Evolutionary conservation across 92 coral and sea anemone species (phyloP).

Genomic region (Plumapathes pennacea): DNA sequence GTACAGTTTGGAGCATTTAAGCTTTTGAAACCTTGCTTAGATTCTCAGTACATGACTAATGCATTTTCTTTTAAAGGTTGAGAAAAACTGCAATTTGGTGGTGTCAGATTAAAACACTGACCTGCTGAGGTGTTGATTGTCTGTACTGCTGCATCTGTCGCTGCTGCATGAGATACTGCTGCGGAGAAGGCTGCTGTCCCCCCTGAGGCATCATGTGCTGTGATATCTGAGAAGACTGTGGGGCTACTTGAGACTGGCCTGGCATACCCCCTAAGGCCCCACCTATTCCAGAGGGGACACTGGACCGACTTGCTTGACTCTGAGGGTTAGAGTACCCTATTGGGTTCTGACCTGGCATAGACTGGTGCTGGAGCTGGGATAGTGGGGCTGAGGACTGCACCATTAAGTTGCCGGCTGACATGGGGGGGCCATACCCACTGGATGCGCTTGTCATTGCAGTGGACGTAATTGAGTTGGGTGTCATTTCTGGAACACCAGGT

Average conservation of each 20-base stretch:
- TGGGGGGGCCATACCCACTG: slow-evolving; percentile 45
- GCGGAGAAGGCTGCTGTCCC: slow-evolving; percentile 75
- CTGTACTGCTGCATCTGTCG: slow-evolving; percentile 83
- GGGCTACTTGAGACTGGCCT: slow-evolving; percentile 65
- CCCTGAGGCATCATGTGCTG: slow-evolving; percentile 88
- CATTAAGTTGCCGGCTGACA: slow-evolving; percentile 45
- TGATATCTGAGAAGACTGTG: slow-evolving; percentile 64
- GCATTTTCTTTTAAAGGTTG: background rate
- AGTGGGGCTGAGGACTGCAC: slow-evolving; percentile 67
- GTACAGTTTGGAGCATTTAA: no score
- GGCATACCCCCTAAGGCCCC: slow-evolving; percentile 54
- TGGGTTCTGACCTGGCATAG: slow-evolving; percentile 62
- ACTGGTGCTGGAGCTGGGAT: slow-evolving; percentile 80
- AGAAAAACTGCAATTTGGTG: background rate
- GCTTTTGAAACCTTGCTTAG: no score
- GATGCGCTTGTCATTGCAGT: slow-evolving; percentile 41
- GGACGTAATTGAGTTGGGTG: slow-evolving; percentile 41
- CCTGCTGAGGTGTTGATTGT: slow-evolving; percentile 80
- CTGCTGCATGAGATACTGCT: slow-evolving; percentile 88
- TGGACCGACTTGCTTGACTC: slow-evolving; percentile 49
- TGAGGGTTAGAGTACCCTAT: slow-evolving; percentile 59
- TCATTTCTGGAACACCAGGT: slow-evolving; percentile 57
- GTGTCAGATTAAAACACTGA: background rate
- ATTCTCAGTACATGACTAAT: no score
- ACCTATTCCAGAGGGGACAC: slow-evolving; percentile 60